Evolutionary conservation across 2,888 invertebrate species (phyloP), one percentile per base, ranked within the genome.

Genomic region (Aphodius granarius): DNA sequence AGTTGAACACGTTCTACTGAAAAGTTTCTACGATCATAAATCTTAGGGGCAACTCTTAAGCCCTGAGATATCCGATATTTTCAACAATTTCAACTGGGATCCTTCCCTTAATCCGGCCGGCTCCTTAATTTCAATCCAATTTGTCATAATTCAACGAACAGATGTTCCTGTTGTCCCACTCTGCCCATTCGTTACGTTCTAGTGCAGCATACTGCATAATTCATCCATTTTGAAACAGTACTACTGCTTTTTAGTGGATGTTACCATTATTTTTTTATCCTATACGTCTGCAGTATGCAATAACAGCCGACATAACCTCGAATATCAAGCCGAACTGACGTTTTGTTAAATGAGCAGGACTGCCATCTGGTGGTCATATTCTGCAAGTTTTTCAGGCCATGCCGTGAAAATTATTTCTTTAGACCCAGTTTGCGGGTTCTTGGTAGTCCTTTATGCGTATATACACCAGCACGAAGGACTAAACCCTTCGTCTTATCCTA

Each of bases 101-200:
- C 68, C 68, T 22, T 5, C 20, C 68, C 68, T 20, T 22, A 68
- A 68, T 68, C 68, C 43, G 43, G 43, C 43, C n/a, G 43, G 43
- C 9, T 43, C 43, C 22, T 22, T 68, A 68, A 68, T 68, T 68
- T 68, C 22, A 68, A 22, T 22, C 68, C 68, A 22, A 68, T 68
- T 68, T 21, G 68, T 68, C 68, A 68, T 68, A 68, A 68, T 20
- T 68, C 68, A 68, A n/a, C 21, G 22, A 68, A 20, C 68, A 22
- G 21, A n/a, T 68, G 68, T 22, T 20, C 19, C 68, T n/a, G 18
- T 20, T 22, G 21, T 68, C 20, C 20, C 5, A 65, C 65, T 16
- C 13, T 1, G 43, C 43, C 43, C 43, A 43, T 43, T 43, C 43
- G 43, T 43, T 43, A 43, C 13, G 9, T 13, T 43, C 43, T 43